A percentile compares a stretch with the other conserved stretches of the same genome.
Conservation (phyloP, 2,888 invertebrate species). For the Rhamphomyia laevipes region DNA sequence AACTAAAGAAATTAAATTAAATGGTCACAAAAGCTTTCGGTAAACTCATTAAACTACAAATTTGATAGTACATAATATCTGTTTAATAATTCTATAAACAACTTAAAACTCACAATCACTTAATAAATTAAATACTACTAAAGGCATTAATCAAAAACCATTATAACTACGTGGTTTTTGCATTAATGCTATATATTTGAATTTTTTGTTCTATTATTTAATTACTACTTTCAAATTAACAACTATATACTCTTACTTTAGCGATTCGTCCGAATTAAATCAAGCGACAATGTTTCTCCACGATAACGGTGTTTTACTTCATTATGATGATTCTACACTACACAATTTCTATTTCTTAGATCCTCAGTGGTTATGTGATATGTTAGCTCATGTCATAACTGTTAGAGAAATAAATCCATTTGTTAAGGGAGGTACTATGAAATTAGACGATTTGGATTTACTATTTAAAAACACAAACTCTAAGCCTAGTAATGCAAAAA, state of each 20-base stretch:
- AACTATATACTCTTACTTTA: slow-evolving; percentile 17
- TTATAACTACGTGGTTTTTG: too few relatives aligned
- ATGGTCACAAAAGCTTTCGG: slow-evolving; percentile 35
- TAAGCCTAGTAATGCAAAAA: slow-evolving; percentile 51
- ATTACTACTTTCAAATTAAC: background rate
- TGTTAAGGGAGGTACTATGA: slow-evolving; percentile 87
- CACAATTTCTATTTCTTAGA: slow-evolving; percentile 93
- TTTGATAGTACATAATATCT: too few relatives aligned
- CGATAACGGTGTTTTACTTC: slow-evolving; percentile 90
- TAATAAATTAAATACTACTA: too few relatives aligned
- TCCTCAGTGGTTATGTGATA: slow-evolving; percentile 98
- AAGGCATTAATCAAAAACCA: too few relatives aligned
- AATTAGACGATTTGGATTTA: slow-evolving; percentile 79
- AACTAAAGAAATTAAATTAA: slow-evolving; percentile 35
- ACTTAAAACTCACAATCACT: background rate
- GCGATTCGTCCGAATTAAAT: slow-evolving; percentile 83
- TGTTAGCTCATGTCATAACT: slow-evolving; percentile 92
- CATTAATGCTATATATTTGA: too few relatives aligned
- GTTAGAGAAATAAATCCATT: slow-evolving; percentile 96
- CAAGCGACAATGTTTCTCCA: slow-evolving; percentile 96
- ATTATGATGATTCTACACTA: slow-evolving; percentile 87
- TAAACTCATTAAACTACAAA: slow-evolving; percentile 3
- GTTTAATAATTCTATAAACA: too few relatives aligned
- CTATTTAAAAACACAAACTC: slow-evolving; percentile 82
- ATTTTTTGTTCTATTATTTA: background rate